Evolutionary conservation across 2,113 vertebrate genomes (phyloP).

Genomic region (Rissa tridactyla): DNA sequence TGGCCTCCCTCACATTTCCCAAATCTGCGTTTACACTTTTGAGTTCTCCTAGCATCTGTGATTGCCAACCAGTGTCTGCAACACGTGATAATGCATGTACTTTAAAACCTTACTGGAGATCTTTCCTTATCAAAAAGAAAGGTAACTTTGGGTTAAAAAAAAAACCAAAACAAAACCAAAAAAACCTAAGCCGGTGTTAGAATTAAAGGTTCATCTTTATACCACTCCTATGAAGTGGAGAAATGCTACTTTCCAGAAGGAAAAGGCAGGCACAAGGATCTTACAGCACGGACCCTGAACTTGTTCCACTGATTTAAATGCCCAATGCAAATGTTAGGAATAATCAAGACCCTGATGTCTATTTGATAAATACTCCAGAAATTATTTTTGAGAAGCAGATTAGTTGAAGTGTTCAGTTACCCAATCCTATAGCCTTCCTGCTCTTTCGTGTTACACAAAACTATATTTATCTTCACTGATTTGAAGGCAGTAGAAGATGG

Average conservation of each 20-base stretch:
- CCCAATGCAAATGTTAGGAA: fast-evolving
- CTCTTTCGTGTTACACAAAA: not conserved
- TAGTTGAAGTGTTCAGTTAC: not conserved
- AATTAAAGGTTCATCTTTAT: not conserved
- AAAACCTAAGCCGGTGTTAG: not conserved
- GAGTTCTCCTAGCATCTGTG: not conserved
- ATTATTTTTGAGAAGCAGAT: not conserved
- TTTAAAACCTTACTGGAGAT: not conserved
- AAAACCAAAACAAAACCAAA: not conserved
- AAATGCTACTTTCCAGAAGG: not conserved
- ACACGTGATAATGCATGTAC: not conserved
- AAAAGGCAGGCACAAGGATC: not conserved
- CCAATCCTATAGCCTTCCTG: not conserved
- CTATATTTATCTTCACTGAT: not conserved
- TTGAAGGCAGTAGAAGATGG: not conserved
- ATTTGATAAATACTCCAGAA: not conserved
- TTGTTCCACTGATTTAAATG: not conserved
- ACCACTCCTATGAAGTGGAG: not conserved
- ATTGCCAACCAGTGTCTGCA: not conserved
- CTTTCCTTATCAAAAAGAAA: not conserved
- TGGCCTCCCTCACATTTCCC: not conserved
- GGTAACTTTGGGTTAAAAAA: not conserved
- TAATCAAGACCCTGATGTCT: not conserved
- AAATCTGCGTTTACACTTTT: not conserved
- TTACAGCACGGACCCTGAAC: not conserved